Percentiles rank a stretch among this genome's conserved stretches.
Conservation (phyloP, 2,113 vertebrate species). For the Neopipo cinnamomea region DNA sequence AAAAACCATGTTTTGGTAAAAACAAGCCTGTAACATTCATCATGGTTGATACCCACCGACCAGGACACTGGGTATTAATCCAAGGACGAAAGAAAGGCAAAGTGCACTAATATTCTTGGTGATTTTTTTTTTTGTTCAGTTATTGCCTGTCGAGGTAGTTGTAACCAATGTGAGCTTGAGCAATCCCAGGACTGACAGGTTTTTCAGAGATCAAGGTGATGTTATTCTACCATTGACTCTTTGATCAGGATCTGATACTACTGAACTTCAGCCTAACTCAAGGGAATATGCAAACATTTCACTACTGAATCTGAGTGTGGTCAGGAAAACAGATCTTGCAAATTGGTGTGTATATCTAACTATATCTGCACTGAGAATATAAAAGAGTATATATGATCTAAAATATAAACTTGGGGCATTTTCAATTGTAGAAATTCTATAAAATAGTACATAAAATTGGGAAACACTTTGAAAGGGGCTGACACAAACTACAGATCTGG, state of each 20-base stretch:
- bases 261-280: constrained; percentile 32
- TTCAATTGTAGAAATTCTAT: neutral
- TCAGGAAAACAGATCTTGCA: neutral
- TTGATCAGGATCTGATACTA: constrained; percentile 10
- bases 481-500: neutral
- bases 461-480: neutral
- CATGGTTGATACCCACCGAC: neutral
- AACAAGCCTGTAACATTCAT: neutral
- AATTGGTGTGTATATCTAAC: neutral
- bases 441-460: neutral
- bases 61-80: neutral
- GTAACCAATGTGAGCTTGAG: neutral
- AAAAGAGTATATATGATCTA: neutral
- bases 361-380: neutral
- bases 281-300: neutral
- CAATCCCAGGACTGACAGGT: neutral
- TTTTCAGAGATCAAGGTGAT: constrained; percentile 33
- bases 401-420: neutral
- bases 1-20: neutral
- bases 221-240: constrained; percentile 10
- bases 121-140: neutral
- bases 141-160: neutral
- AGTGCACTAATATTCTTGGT: neutral
- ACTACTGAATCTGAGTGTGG: neutral
- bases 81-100: neutral